Base-by-base conservation (phyloP, 2,113 vertebrate species). In the Cyanoliseus patagonus region DNA sequence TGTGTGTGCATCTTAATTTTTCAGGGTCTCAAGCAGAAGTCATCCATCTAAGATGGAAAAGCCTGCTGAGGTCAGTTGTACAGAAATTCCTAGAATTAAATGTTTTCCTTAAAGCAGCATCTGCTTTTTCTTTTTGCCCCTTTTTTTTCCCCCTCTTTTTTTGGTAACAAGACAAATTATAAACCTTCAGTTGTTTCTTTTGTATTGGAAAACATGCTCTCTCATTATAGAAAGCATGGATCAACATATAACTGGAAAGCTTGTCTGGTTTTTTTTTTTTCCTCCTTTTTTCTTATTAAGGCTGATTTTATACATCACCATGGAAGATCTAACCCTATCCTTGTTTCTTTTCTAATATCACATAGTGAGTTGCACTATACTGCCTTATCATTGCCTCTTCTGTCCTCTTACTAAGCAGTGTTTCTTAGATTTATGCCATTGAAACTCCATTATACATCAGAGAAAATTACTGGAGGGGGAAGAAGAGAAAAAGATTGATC, bases 331-430 rank as follows among this genome's bases (percentile, higher is more conserved):
- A 97, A 86, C 85, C 83, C 90, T 80, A 94, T 95, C 91, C 92
- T 94, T 78, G 76, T 92, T 97, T 97, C 92, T 96, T 83, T 90
- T 85, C 85, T 89, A 83, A 37, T 97, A 89, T 93, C 91, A 95
- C 83, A 92, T 91, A 97, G 95, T 94, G 95, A 97, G 96, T 98
- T 98, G 98, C 97, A 97, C 97, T 98, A 94, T 96, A 97, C 84
- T 97, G 96, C 92, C 93, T 96, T 96, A 93, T 94, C 67, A 82
- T 94, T 97, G 96, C 92, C 94, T 96, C 91, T 96, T 96, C 93
- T 95, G 90, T 95, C 96, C 95, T 95, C 91, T 95, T 94, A 96
- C 84, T 86, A 61, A 94, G 95, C 95, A 96, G 87, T 86, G 78
- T 86, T 97, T 91, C 59, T 95, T 95, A 92, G 94, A 92, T 95